Evolutionary conservation across 1,140 invertebrate species (phyloP).

Genomic region (Mylabris phalerata): DNA sequence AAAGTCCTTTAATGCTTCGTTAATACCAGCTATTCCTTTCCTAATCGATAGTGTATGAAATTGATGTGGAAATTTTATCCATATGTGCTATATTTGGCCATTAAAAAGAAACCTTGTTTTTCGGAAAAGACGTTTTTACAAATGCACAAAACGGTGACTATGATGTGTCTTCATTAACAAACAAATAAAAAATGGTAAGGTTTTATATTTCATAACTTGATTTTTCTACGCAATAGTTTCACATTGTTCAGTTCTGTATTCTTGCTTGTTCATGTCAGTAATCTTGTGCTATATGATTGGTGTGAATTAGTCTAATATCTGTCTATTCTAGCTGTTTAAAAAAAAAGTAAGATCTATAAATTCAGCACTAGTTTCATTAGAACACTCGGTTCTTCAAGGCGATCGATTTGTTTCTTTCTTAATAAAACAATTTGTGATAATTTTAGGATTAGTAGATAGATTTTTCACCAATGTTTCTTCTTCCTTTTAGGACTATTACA

Average conservation of each 20-base stretch:
- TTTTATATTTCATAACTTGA: constrained; percentile 10
- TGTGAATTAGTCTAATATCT: constrained; percentile 21
- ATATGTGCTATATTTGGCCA: constrained; percentile 9
- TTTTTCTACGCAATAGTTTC: constrained; percentile 10
- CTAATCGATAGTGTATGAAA: constrained; percentile 12
- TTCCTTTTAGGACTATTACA: constrained; percentile 20
- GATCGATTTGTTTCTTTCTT: too few species aligned
- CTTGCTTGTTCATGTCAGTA: constrained; percentile 16
- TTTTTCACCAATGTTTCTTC: constrained; percentile 18
- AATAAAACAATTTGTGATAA: constrained; percentile 21
- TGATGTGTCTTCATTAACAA: constrained; percentile 12
- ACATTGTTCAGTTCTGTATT: neutral
- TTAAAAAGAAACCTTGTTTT: constrained; percentile 2
- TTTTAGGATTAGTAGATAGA: constrained; percentile 15
- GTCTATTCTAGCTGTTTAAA: neutral
- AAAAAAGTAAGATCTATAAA: neutral
- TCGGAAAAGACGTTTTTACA: neutral
- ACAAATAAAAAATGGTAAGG: constrained; percentile 2
- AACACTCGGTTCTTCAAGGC: constrained; percentile 7
- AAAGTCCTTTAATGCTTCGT: constrained; percentile 8
- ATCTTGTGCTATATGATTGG: constrained; percentile 24
- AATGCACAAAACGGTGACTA: constrained; percentile 16
- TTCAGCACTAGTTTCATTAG: constrained; percentile 20
- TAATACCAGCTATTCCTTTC: constrained; percentile 2
- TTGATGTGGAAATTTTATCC: constrained; percentile 27